Evolutionary conservation across 2,797 vertebrate species (phyloP), one percentile per base, ranked within the genome.

Genomic region (Syngnathus acus): DNA sequence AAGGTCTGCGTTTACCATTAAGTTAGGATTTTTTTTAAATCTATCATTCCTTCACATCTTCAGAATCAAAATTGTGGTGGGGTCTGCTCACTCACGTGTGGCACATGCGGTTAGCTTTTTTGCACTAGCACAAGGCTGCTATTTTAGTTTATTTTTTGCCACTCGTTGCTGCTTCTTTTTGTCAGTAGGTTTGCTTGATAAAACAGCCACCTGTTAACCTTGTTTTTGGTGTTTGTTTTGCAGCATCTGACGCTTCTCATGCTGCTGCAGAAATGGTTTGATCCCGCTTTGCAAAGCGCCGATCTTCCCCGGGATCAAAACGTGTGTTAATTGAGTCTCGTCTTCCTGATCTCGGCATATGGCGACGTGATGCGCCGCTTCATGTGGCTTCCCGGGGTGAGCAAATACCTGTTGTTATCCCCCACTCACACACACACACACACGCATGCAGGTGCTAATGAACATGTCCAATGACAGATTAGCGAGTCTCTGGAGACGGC

Each of bases 381-480:
- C 75, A 81, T 81, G 82, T 81, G 58, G 69, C 77, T 69, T 88
- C 85, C 84, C 81, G 74, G 67, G 71, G 55, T 6, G 45, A 67
- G 71, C 69, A 50, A 47, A 71, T 60, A 70, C 74, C 70, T 69
- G 65, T 68, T 73, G 73, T 75, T 67, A 47, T 37, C 39, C 60
- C 78, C 43, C 65, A 70, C 65, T 66, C 64, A 60, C 68, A 64
- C 51, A 66, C 78, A 63, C 65, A 72, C 65, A 68, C 64, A 60
- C 68, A 64, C 51, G 57, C 65, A 60, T 40, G 39, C 42, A 21
- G 62, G 38, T 5, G 57, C 79, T 87, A 86, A 88, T 88, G 83
- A 88, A 88, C 85, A 82, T 65, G 75, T 84, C 76, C 72, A 73
- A 67, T 76, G 78, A 86, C 82, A 80, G 80, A 87, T 86, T 78